Evolutionary conservation across 2,888 invertebrate species (phyloP), one percentile per base, ranked within the genome.

Genomic region (Noctua janthe): DNA sequence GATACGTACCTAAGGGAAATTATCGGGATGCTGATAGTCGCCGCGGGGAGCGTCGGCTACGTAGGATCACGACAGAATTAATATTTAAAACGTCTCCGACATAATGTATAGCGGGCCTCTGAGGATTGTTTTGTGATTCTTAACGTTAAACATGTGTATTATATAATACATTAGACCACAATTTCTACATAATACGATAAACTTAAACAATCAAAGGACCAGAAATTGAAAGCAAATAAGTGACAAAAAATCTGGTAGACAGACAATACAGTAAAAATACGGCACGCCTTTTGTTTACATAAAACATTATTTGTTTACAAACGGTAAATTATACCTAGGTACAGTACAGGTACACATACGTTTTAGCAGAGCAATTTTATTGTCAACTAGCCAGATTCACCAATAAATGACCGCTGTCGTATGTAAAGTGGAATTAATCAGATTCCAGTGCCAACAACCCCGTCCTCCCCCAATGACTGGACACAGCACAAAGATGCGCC

Each of bases 1-100:
- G 90, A 93, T 94, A 92, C 92, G 93, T 92, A 92, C 94, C 95
- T 92, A 89, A 83, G 95, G 94, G 95, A 95, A 94, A 94, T 95
- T 95, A 94, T 94, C 88, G 90, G 89, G 90, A 92, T 90, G 90
- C 81, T 88, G 91, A 91, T 92, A 89, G 90, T 83, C 78, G 82
- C 82, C 82, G 87, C 77, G 89, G 87, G 84, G 87, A 86, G 83
- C 77, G 81, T 17, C 84, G 78, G 81, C 83, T 80, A 67, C 74
- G 74, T 71, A 79, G 76, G 76, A 90, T 76, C 81, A 83, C 79
- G 80, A 81, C 82, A 64, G 78, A 83, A 81, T 87, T 88, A 82
- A 87, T 90, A 87, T 87, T 88, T 84, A 84, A 87, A 89, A 88
- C 89, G 86, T 91, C 89, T 91, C 85, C 82, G 78, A 86, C 84